These are phyloP conservation scores for Cerastis leucographa DNA, from an alignment of 2,888 invertebrate species.

Conservation along the genomic window DNA sequence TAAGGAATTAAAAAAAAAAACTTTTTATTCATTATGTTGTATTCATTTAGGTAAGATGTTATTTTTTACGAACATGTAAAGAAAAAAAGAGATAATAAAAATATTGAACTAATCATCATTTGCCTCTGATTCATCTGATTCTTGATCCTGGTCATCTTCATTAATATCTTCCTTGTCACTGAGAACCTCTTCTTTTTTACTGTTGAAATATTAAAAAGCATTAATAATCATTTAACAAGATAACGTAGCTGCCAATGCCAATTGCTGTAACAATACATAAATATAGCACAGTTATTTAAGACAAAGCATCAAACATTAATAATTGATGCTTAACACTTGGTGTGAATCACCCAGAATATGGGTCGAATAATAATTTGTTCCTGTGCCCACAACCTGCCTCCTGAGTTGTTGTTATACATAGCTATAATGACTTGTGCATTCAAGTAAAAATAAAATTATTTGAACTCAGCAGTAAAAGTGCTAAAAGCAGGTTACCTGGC, in stretches of 20 bases:
- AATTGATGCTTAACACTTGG: background rate
- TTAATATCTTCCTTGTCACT: slow-evolving; percentile 22
- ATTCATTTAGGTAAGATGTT: slow-evolving; percentile 56
- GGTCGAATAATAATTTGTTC: too few relatives aligned
- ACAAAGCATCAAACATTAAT: background rate
- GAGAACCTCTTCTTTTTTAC: slow-evolving; percentile 51
- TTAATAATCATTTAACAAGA: background rate
- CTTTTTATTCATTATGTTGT: slow-evolving; percentile 42
- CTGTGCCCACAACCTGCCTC: too few relatives aligned
- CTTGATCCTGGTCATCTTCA: slow-evolving; percentile 49
- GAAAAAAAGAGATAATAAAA: slow-evolving; percentile 50
- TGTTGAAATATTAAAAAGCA: slow-evolving; percentile 54
- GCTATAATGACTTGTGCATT: too few relatives aligned
- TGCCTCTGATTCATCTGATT: slow-evolving; percentile 49
- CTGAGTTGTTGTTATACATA: too few relatives aligned
- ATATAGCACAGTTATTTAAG: background rate
- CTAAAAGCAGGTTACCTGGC: slow-evolving; percentile 45
- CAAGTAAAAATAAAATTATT: too few relatives aligned
- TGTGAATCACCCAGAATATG: too few relatives aligned
- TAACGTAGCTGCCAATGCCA: background rate
- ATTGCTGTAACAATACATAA: background rate
- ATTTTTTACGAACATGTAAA: slow-evolving; percentile 63
- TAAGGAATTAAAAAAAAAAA: slow-evolving; percentile 22
- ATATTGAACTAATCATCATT: slow-evolving; percentile 53
- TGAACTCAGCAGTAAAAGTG: too few relatives aligned